Evolutionary conservation across 2,797 vertebrate species (phyloP), one percentile per base, ranked within the genome.

Genomic region (Poliocrania exsul): DNA sequence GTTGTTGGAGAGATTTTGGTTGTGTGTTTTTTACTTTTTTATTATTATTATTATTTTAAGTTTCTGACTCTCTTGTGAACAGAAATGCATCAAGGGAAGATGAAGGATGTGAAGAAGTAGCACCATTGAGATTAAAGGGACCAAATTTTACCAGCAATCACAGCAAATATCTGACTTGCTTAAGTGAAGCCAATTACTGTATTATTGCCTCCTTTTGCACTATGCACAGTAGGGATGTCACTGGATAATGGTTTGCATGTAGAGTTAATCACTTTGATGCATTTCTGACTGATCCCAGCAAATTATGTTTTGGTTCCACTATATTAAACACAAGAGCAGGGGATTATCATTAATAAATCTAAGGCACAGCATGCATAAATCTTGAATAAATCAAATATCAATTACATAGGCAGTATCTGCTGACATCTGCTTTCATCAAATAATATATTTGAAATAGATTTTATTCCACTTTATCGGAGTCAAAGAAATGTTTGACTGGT

Each of bases 271-370:
- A 98, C 98, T 98, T 98, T 98, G 98, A 98, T 98, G 98, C 98
- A 98, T 98, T 98, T 98, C 98, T 98, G 98, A 98, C 97, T 98
- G 98, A 98, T 98, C 98, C 98, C 95, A 97, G 98, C 97, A 98
- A 98, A 98, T 98, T 98, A 98, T 98, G 98, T 98, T 98, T 98
- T 98, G 98, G 98, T 98, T 98, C 97, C 97, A 98, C 98, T 98
- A 98, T 98, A 98, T 98, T 98, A 98, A 98, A 98, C 97, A 98
- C 98, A 98, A 98, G 98, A 98, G 97, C 97, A 60, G 94, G 95
- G 97, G 97, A 98, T 98, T 98, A 98, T 99, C 98, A 98, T 98
- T 98, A 98, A 98, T 98, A 98, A 98, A 98, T 98, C 98, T 98
- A 98, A 98, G 97, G 97, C 98, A 98, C 97, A 98, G 98, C 98